phyloP scores from a whole-genome alignment of 2,797 vertebrate species.

The Protosalanx chinensis region DNA sequence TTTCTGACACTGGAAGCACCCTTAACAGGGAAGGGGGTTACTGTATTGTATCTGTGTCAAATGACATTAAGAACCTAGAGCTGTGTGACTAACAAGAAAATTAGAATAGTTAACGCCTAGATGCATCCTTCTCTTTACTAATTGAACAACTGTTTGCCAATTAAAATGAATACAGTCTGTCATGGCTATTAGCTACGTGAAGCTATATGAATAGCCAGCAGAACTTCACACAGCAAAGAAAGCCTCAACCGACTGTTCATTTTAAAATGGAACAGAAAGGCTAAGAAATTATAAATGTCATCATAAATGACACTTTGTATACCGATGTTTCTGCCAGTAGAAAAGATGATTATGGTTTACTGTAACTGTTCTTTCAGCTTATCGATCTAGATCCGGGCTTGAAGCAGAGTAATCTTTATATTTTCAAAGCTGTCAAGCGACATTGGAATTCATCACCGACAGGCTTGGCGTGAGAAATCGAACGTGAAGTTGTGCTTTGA shows the following conservation, averaged over 20 bases:
- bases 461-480: conserved; percentile 1
- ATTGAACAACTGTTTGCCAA: conserved; percentile 47
- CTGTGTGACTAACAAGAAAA: conserved; percentile 44
- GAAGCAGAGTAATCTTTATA: conserved; percentile 17
- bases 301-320: not conserved
- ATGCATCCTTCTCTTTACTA: conserved; percentile 32
- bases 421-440: conserved; percentile 20
- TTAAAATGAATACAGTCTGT: conserved; percentile 41
- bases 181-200: conserved; percentile 33
- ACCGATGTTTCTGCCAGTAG: not conserved
- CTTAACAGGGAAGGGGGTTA: conserved; percentile 26
- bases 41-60: conserved; percentile 21
- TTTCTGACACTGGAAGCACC: conserved; percentile 22
- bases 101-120: conserved; percentile 44
- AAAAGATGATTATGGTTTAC: conserved; percentile 7
- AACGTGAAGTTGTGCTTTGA: conserved; percentile 9
- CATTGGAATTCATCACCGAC: conserved; percentile 14
- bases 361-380: not conserved
- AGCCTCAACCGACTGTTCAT: conserved; percentile 21
- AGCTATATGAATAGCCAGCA: not conserved
- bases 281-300: not conserved
- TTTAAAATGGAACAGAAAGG: conserved; percentile 10
- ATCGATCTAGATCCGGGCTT: conserved; percentile 17
- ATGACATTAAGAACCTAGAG: conserved; percentile 41
- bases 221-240: conserved; percentile 13